Base-by-base conservation (phyloP, 2,797 vertebrate genomes). In the Paedocypris micromegethes region DNA sequence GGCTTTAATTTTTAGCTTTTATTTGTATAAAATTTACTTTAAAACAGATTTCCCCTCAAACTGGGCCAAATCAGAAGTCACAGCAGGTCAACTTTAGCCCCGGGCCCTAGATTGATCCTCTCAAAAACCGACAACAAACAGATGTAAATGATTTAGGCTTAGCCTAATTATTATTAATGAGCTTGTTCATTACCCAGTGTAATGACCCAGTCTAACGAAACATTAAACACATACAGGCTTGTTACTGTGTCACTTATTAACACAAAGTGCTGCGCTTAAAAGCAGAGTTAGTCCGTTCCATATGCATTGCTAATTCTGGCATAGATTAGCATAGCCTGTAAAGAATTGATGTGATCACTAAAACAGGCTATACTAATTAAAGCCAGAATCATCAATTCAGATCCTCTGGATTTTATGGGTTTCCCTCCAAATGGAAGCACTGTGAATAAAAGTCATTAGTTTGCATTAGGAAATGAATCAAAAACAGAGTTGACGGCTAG, bases 311-410 rank as follows among this genome's bases (percentile, higher is more conserved):
- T 91, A 86, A 89, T 90, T 90, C 90, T 92, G 89, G 90, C 88
- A 88, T 87, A 89, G 88, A 92, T 91, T 91, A 92, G 90, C 90
- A 92, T 91, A 91, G 90, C 90, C 90, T 92, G 90, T 92, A 92
- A 92, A 92, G 90, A 92, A 90, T 87, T 83, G 82, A 79, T 90
- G 85, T 87, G 70, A 89, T 81, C 81, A 84, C 83, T 84, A 82
- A 84, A 83, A 84, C 83, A 84, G 90, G 90, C 90, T 91, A 84
- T 83, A 84, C 83, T 84, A 84, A 84, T 84, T 84, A 84, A 84
- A 81, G 87, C 90, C 90, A 91, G 88, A 84, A 83, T 79, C 80
- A 84, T 83, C 83, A 84, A 84, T 83, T 80, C 66, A 46, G 72
- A 70, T 81, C 82, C 77, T 76, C 77, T 47, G 62, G 70, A 66